phyloP scores from a whole-genome alignment of 2,888 invertebrate genomes.

The Dorcus hopei region DNA sequence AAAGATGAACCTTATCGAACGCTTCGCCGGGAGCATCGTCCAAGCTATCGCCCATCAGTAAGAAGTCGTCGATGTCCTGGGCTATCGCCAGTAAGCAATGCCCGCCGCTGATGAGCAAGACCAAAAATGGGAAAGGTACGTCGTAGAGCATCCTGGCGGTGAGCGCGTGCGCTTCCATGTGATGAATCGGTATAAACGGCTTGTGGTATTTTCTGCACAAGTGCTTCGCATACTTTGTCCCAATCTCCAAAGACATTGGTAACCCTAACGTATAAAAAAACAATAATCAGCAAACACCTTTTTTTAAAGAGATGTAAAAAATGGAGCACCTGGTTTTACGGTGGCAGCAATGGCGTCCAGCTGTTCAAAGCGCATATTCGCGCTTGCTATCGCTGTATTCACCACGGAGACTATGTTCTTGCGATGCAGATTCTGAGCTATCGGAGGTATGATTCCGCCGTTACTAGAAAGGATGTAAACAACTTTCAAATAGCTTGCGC shows the following conservation, averaged over 20 bases:
- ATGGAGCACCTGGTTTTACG: constrained; percentile 68
- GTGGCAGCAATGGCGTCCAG: constrained; percentile 89
- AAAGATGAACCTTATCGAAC: constrained; percentile 75
- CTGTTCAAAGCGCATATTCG: constrained; percentile 60
- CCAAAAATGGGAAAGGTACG: constrained; percentile 81
- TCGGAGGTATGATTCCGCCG: constrained; percentile 87
- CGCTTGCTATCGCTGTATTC: constrained; percentile 60
- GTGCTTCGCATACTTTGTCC: constrained; percentile 77
- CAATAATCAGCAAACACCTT: background rate
- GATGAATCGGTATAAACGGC: constrained; percentile 93
- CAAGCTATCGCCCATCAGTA: constrained; percentile 71
- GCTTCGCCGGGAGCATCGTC: constrained; percentile 94
- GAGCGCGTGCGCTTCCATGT: constrained; percentile 98
- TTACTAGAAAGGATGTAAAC: constrained; percentile 50
- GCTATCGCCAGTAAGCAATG: constrained; percentile 82
- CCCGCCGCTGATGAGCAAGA: constrained; percentile 89
- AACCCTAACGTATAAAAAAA: constrained; percentile 56
- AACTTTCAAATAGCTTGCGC: no score
- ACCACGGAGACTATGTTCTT: constrained; percentile 74
- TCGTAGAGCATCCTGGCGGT: constrained; percentile 73
- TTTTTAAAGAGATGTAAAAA: background rate
- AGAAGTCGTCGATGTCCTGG: constrained; percentile 69
- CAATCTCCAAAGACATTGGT: constrained; percentile 72
- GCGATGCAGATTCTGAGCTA: constrained; percentile 80
- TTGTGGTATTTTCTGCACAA: constrained; percentile 64